Base-by-base conservation (phyloP, 2,113 vertebrate genomes). In the Macquaria australasica region DNA sequence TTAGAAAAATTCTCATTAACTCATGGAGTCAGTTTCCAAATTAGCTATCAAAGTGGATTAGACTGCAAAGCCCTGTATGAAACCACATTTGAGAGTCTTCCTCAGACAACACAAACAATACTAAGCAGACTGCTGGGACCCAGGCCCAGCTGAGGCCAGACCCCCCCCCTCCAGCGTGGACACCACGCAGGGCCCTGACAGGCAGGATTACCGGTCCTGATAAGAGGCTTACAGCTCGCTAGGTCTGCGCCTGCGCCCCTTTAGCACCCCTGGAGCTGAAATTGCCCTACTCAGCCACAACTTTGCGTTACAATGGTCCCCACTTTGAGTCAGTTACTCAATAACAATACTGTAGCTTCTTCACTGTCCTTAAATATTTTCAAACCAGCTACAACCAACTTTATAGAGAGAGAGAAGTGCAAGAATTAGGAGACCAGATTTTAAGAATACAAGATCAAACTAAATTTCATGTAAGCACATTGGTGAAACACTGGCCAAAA, bases 151-250 rank as follows among this genome's bases (percentile, higher is more conserved):
- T 12, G 15, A 72, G 68, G 69, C 79, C 56, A 62, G 80, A 81
- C 51, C 81, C 28, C 34, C 34, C 34, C 66, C 77, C 83, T 45
- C 55, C 28, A 21, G 34, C 10, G 11, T 72, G 71, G 75, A 62
- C 53, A 51, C 28, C 62, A 67, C 72, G 39, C 41, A 45, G 59
- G 71, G 41, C 75, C 66, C 63, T 73, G 84, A 87, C 77, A 73
- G 50, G 66, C 82, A 58, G 87, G 93, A 94, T 94, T 93, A 94
- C 64, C 10, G 41, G 43, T 53, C 77, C 73, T 21, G 72, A 82
- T 95, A 93, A 95, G 91, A 92, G 74, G 95, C 88, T 94, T 94
- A 94, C 4, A 64, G 66, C 58, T 62, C 18, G 20, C 28, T 60
- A 15, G 41, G 64, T 73, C 34, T 77, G 85, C 25, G 56, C 51